Base-by-base conservation (phyloP, 2,888 invertebrate genomes). In the Geotrupes spiniger region DNA sequence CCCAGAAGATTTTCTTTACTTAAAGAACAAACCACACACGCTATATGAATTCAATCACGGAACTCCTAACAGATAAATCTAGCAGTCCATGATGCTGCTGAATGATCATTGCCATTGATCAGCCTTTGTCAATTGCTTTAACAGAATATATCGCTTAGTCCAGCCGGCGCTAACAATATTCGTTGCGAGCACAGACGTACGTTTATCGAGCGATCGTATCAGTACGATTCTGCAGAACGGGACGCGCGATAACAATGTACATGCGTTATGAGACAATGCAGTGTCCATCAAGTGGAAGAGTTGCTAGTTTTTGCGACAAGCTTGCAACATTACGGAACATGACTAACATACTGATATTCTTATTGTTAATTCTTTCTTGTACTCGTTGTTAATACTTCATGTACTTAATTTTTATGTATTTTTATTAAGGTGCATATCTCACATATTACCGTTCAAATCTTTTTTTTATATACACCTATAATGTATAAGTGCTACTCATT, bases 41-140 rank as follows among this genome's bases (percentile, higher is more conserved):
- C 39, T 38, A 55, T 42, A 51, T 52, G 50, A 49, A 51, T 57
- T 51, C 56, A 53, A 57, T 54, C 50, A 54, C 52, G 48, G 49
- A 41, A 33, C 11, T 33, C 12, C 33, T 14, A 33, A 33, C 33
- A 15, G 33, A 43, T 43, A 43, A 43, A 43, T 43, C 43, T 33
- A 31, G 31, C 31, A 16, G 36, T 33, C 25, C 6, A 26, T 11
- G 40, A 40, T 40, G 43, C 33, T 43, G 31, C 43, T 17, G 43
- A 40, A 51, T 49, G 56, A 53, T 53, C 56, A 46, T 51, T 49
- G 49, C 38, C 49, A 55, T 52, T 55, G 52, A 53, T 55, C 55
- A 46, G 55, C 46, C 50, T 50, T 50, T 51, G 45, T 50, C 51
- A 51, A 55, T 55, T 52, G 51, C 45, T 50, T 33, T 29, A 41